phyloP scores from a whole-genome alignment of 2,113 vertebrate species.

The Isichthys henryi region DNA sequence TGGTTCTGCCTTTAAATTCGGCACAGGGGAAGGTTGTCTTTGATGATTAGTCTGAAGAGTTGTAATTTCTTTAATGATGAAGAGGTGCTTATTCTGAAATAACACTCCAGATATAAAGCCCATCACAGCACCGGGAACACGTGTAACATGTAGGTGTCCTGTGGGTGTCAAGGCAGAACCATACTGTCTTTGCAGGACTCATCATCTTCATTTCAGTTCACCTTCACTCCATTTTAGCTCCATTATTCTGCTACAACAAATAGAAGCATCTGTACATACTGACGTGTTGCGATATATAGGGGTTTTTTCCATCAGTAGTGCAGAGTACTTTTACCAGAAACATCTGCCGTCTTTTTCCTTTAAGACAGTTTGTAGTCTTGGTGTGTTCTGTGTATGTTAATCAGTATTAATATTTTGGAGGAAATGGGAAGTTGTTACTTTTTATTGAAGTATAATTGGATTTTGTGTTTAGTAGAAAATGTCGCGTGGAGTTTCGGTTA shows the following conservation, averaged over 20 bases:
- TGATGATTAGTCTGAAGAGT: background rate
- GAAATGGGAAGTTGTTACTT: background rate
- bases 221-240: background rate
- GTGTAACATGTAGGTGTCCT: background rate
- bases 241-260: background rate
- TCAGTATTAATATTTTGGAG: background rate
- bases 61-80: constrained; percentile 9
- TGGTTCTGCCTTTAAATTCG: background rate
- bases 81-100: background rate
- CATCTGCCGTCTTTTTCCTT: background rate
- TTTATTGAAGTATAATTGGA: background rate
- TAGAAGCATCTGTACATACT: background rate
- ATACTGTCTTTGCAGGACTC: background rate
- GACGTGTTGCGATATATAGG: background rate
- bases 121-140: background rate
- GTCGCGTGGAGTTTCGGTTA: background rate
- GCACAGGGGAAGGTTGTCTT: constrained; percentile 2
- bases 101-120: background rate
- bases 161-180: background rate
- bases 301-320: background rate
- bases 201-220: background rate
- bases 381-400: background rate
- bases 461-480: background rate
- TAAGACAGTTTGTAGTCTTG: background rate
- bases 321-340: background rate